phyloP scores from a whole-genome alignment of 2,888 invertebrate species.

The Hirtodrosophila cameraria region DNA sequence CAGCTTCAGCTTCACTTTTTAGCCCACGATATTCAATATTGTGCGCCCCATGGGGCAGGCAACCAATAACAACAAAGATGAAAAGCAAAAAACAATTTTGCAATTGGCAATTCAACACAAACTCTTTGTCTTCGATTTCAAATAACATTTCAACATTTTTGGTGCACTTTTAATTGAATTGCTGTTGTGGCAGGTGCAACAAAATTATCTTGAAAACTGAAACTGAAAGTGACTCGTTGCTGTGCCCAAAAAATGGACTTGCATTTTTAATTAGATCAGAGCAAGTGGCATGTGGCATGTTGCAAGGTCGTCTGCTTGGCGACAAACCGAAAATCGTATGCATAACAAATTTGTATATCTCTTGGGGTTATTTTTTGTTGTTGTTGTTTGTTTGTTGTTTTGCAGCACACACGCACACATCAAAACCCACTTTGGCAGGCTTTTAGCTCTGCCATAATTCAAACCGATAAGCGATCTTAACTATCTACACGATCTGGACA shows the following conservation, averaged over 20 bases:
- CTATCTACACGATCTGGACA: conserved; percentile 79
- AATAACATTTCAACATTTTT: conserved; percentile 66
- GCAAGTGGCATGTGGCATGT: conserved; percentile 22
- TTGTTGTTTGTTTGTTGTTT: too few relatives aligned
- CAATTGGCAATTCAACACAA: conserved; percentile 56
- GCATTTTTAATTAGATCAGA: conserved; percentile 53
- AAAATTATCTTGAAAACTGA: conserved; percentile 8
- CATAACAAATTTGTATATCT: conserved; percentile 57
- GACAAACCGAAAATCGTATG: conserved; percentile 65
- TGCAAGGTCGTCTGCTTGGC: conserved; percentile 53
- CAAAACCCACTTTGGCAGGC: conserved; percentile 69
- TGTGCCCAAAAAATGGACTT: neutral
- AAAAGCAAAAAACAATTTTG: conserved; percentile 29
- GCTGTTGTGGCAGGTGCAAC: conserved; percentile 29
- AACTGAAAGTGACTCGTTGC: conserved; percentile 34
- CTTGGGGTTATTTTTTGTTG: too few relatives aligned
- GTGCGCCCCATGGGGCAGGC: conserved; percentile 63
- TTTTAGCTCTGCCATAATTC: conserved; percentile 79
- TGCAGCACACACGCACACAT: conserved; percentile 18
- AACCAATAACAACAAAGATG: conserved; percentile 1
- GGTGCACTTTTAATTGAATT: conserved; percentile 63
- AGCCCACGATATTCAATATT: conserved; percentile 74
- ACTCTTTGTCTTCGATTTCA: conserved; percentile 40
- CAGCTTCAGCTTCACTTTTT: conserved; percentile 65
- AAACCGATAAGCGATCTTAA: conserved; percentile 77